These are phyloP conservation scores for Lepidurus packardi DNA, from an alignment of 1,140 invertebrate genomes.

Conservation along the genomic window DNA sequence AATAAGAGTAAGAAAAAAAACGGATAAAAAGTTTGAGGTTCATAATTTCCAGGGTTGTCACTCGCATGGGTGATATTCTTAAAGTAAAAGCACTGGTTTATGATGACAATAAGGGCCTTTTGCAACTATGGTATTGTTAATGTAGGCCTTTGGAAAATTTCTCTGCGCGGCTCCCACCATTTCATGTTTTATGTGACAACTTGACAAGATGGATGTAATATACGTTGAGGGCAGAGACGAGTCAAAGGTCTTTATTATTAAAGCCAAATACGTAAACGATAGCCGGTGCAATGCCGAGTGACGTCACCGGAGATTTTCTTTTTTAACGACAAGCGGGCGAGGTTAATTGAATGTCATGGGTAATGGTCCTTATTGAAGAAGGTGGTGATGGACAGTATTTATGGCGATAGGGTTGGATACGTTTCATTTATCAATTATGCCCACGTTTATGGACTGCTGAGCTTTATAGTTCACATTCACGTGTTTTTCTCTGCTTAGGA, in stretches of 20 bases:
- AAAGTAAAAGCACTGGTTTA: neutral
- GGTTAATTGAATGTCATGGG: neutral
- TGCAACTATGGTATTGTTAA: slow-evolving; percentile 3
- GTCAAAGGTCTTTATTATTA: neutral
- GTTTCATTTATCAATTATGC: slow-evolving; percentile 19
- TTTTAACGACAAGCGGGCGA: neutral
- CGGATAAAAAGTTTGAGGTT: neutral
- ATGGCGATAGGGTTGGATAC: slow-evolving; percentile 2
- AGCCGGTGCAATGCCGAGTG: neutral
- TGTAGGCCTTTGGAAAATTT: slow-evolving; percentile 16
- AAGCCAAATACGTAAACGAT: neutral
- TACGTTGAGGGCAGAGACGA: neutral
- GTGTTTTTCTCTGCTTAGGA: neutral
- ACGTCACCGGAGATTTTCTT: neutral
- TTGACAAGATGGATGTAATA: neutral
- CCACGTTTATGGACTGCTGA: neutral
- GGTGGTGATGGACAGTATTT: slow-evolving; percentile 7
- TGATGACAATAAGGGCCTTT: neutral
- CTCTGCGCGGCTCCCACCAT: neutral
- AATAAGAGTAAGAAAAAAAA: neutral
- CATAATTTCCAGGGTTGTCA: neutral
- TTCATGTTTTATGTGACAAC: slow-evolving; percentile 6
- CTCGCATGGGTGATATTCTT: neutral
- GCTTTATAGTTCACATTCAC: neutral
- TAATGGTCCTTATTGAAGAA: neutral